phyloP scores from a whole-genome alignment of 2,797 vertebrate species.

The Spinus olivaceus region DNA sequence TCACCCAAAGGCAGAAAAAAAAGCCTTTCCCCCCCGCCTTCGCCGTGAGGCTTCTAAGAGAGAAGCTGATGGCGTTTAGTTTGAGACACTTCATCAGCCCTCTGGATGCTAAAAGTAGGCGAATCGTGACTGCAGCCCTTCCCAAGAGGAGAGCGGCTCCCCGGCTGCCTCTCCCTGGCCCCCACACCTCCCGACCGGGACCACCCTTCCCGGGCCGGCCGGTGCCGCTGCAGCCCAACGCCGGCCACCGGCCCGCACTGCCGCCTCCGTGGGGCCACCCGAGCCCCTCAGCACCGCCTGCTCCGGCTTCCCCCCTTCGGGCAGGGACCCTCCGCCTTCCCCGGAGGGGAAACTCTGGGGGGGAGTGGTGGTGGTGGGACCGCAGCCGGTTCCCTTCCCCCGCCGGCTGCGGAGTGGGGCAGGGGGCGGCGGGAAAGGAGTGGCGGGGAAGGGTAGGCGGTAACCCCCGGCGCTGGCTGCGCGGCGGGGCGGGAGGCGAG shows the following conservation, averaged over 20 bases:
- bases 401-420: too few species aligned
- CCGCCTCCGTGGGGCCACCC: accelerated
- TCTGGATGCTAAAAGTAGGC: accelerated
- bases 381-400: accelerated
- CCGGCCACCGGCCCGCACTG: not conserved
- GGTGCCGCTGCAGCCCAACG: not conserved
- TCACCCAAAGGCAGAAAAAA: not conserved
- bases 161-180: not conserved
- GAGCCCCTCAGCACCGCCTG: not conserved
- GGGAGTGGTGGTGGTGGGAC: not conserved
- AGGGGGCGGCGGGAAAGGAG: not conserved
- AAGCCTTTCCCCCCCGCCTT: not conserved
- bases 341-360: not conserved
- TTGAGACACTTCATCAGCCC: not conserved
- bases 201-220: too few species aligned
- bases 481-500: accelerated
- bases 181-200: not conserved
- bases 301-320: too few species aligned
- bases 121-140: not conserved
- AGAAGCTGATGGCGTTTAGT: not conserved
- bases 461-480: accelerated
- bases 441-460: accelerated
- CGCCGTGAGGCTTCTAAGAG: not conserved
- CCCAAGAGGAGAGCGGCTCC: too few species aligned
- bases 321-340: not conserved